Evolutionary conservation across 2,888 invertebrate species (phyloP).

Genomic region (Drosophila borealis): DNA sequence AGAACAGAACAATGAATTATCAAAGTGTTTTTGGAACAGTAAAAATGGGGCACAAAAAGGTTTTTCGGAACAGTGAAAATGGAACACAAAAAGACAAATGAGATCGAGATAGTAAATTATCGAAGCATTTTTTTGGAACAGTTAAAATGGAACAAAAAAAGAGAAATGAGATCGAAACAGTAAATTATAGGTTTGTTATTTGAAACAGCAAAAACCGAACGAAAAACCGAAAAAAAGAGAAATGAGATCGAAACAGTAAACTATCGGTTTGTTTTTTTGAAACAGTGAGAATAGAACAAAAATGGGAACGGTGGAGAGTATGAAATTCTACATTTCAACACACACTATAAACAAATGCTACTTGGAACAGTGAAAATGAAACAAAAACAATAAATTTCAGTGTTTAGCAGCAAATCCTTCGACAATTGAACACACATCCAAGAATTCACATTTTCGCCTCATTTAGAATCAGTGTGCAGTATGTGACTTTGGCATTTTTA

Average conservation of each 20-base stretch:
- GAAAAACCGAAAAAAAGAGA: neutral
- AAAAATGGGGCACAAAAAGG: neutral
- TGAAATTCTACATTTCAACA: neutral
- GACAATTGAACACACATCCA: too few species aligned
- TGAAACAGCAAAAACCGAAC: neutral
- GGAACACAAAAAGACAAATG: neutral
- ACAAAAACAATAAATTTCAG: neutral
- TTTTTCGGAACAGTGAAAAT: neutral
- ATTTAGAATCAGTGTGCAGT: constrained; percentile 38
- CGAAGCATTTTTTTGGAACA: neutral
- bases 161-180: too few species aligned
- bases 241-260: too few species aligned
- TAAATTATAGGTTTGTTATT: neutral
- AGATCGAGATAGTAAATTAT: too few species aligned
- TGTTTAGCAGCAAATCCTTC: neutral
- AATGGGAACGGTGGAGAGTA: neutral
- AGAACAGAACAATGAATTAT: too few species aligned
- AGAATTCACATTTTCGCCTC: constrained; percentile 6
- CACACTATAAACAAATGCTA: neutral
- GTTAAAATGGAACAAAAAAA: neutral
- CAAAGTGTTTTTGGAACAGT: neutral
- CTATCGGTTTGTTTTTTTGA: neutral
- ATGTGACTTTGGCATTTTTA: constrained; percentile 44
- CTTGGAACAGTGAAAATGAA: neutral
- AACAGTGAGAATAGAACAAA: neutral